A percentile compares a stretch with the other conserved stretches of the same genome.
Conservation (phyloP, 1,140 invertebrate genomes). For the Samia ricini region DNA sequence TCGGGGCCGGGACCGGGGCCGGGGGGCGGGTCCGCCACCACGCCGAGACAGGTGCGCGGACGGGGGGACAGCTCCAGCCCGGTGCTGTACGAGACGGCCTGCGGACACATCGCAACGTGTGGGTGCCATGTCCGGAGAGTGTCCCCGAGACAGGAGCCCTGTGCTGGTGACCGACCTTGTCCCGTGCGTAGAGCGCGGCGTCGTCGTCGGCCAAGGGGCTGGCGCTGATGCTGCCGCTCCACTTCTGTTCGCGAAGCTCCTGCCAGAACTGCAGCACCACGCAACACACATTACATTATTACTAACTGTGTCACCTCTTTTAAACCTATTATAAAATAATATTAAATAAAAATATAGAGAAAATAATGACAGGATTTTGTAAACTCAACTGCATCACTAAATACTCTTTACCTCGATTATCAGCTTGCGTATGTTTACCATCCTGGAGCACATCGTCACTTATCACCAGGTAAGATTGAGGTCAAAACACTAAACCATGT, state of each 20-base stretch:
- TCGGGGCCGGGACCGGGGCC: slow-evolving; percentile 12
- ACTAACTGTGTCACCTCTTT: no score
- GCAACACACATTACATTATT: not conserved
- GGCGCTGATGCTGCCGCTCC: slow-evolving; percentile 62
- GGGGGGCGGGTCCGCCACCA: slow-evolving; percentile 30
- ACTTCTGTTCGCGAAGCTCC: slow-evolving; percentile 80
- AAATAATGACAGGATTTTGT: no score
- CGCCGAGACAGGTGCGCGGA: slow-evolving; percentile 83
- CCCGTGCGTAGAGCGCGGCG: slow-evolving; percentile 52
- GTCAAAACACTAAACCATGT: no score
- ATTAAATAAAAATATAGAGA: no score
- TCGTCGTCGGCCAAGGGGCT: slow-evolving; percentile 38
- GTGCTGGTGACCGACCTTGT: slow-evolving; percentile 38
- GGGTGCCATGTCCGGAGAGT: no score
- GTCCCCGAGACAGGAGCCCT: not conserved
- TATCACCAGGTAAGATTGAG: no score
- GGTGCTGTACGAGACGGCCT: slow-evolving; percentile 83
- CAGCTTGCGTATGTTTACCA: no score
- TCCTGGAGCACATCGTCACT: no score
- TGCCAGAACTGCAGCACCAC: slow-evolving; percentile 80
- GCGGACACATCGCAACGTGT: not conserved
- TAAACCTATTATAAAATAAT: no score
- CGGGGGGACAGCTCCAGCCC: slow-evolving; percentile 82
- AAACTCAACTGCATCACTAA: no score
- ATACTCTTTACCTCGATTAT: no score